Evolutionary conservation across 2,113 vertebrate genomes (phyloP).

Genomic region (Pampusana beccarii): DNA sequence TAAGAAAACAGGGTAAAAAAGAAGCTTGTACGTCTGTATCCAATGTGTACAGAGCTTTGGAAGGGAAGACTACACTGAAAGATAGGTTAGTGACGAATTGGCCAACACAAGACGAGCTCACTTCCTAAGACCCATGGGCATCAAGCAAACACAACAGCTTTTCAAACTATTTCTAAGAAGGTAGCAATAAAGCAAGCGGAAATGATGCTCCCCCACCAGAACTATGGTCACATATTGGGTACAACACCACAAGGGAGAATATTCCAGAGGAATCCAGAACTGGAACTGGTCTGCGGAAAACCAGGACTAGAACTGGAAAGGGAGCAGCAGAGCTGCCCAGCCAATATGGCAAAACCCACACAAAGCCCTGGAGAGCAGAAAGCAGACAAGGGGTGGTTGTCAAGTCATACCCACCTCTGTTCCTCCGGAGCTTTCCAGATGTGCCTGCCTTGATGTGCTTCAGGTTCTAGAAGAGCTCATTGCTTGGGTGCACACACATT

Average conservation of each 20-base stretch:
- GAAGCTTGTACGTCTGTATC: not conserved
- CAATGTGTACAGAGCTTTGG: not conserved
- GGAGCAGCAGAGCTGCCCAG: not conserved
- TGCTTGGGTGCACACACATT: not conserved
- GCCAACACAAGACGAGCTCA: not conserved
- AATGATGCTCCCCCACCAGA: not conserved
- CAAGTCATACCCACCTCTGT: not conserved
- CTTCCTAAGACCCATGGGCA: not conserved
- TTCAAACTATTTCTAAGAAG: not conserved
- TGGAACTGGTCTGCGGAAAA: not conserved
- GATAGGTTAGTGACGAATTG: not conserved
- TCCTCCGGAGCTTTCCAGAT: not conserved
- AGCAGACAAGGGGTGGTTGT: not conserved
- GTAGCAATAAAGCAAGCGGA: not conserved
- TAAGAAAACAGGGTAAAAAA: not conserved
- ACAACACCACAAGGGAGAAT: not conserved
- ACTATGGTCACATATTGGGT: rapidly evolving
- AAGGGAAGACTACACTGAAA: rapidly evolving
- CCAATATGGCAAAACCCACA: rapidly evolving
- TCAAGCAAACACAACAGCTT: not conserved
- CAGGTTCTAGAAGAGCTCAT: not conserved
- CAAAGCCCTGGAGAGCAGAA: rapidly evolving
- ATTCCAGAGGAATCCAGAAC: not conserved
- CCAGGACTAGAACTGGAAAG: not conserved
- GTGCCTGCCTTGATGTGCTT: not conserved